Evolutionary conservation across 2,888 invertebrate genomes (phyloP), one percentile per base, ranked within the genome.

Genomic region (Apomyelois bistriatella): DNA sequence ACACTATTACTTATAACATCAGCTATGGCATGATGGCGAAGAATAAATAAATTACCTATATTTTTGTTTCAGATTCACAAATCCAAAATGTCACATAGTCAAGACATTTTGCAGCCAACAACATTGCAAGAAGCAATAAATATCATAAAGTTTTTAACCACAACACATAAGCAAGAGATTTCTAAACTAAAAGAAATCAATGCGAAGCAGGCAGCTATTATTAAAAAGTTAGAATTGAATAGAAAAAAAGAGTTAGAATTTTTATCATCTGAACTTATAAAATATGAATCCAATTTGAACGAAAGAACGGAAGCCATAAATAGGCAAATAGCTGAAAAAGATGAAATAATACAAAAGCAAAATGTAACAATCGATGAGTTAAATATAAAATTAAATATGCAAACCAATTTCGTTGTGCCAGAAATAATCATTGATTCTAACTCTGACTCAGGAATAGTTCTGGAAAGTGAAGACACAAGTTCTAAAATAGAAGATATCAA

Each of bases 51-150:
- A n/a, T n/a, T n/a, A n/a, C n/a, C n/a, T n/a, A n/a, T n/a, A n/a
- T n/a, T 64, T 65, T 73, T 64, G 65, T 80, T 83, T 52, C 79
- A 83, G 82, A 60, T 65, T 59, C 60, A 59, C 59, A 58, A 12
- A 59, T 57, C 58, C 65, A 72, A 60, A 60, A 80, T 82, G 80
- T 69, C 82, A 37, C 71, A 64, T 42, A 71, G 66, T 37, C 58
- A 82, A 68, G 79, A 79, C 63, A 64, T 79, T 54, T 68, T 79
- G 60, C 80, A 85, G 60, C 90, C 88, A 41, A 68, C 82, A 58
- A 81, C 85, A 50, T 65, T 90, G 52, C 90, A 89, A 67, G 90
- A 90, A 69, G 90, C 90, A 58, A 74, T 85, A 62, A 90, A 90
- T 67, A 74, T 85, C 54, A 89, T 90, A 58, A 88, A 86, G 71